Evolutionary conservation across 2,797 vertebrate genomes (phyloP), one percentile per base, ranked within the genome.

Genomic region (Cuniculus paca): DNA sequence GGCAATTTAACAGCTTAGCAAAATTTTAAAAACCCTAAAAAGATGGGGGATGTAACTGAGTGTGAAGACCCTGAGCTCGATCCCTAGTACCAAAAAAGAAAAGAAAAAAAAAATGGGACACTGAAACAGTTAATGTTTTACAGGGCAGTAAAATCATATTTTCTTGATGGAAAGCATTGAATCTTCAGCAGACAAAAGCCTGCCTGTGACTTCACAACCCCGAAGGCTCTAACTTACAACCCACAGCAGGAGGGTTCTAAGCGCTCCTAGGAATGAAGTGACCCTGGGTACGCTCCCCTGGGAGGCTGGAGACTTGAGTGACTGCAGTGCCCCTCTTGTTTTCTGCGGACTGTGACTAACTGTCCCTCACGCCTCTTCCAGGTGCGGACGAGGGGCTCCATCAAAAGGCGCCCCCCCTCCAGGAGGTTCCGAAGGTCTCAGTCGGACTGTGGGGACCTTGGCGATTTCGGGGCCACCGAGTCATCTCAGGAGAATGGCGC

Each of bases 351-450:
- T 34, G 60, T 31, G 4, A 36, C 10, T 95, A 28, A 97, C 6
- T 58, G 34, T 84, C 31, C 87, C 19, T 48, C 8, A 6, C 2
- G 0, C 39, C 65, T 75, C 68, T 95, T 83, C 58, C 88, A 98
- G 99, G 98, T 99, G 88, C 98, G 99, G 87, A 99, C 99, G 0
- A 97, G 98, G 58, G 99, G 99, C 87, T 99, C 98, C 0, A 98
- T 99, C 63, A 99, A 99, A 89, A 98, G 99, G 81, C 98, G 99
- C n/a, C 99, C 99, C 4, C 99, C 99, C 0, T 99, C 98, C n/a
- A 97, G 99, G 52, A 98, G 92, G 56, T 99, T 99, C 98, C 98
- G 99, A 50, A 98, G 98, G 89, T 99, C 99, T 11, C 98, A 98
- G 63, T 98, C 98, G 0, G 98, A 99, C 58, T 98, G 82, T 0